Evolutionary conservation across 2,113 vertebrate genomes (phyloP), one percentile per base, ranked within the genome.

Genomic region (Pyxicephalus adspersus): DNA sequence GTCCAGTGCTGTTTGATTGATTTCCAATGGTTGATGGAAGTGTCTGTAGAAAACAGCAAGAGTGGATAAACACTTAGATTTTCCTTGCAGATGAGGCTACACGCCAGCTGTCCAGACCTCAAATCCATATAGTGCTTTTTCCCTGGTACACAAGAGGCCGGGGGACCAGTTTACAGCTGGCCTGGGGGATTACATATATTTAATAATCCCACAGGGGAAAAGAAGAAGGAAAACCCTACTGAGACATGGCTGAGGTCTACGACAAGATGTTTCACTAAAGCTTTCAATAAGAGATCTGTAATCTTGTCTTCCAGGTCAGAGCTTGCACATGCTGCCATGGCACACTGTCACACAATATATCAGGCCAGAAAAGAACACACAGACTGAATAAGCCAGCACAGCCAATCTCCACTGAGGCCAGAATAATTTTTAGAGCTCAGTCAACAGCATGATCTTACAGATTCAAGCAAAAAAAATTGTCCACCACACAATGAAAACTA

Each of bases 1-100:
- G 34, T 71, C 78, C 67, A 22, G 38, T 31, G 58, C 25, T 64
- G 34, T 54, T 31, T 55, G 15, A 73, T 80, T 64, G 68, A 64
- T 73, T 81, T 81, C 61, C 58, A 63, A 72, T 71, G 61, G 23
- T n/a, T 17, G 66, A 80, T 61, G 55, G 23, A 31, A 26, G 67
- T 60, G 64, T 68, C 64, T 45, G 34, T 55, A 19, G 34, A 60
- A 64, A 60, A 22, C 51, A 31, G 45, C 26, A 23, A 51, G 45
- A 29, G 18, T 52, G 20, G 20, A 58, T 45, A 66, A 77, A 64
- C 51, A 65, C 20, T 3, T n/a, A 20, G 74, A 31, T 61, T 57
- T 73, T 1, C 25, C 25, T 31, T 55, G 55, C 29, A 17, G 52
- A 45, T 45, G 38, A 45, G 31, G 23, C 29, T 61, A 31, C 19